Base-by-base conservation (phyloP, 2,797 vertebrate species). In the Pristis pectinata region DNA sequence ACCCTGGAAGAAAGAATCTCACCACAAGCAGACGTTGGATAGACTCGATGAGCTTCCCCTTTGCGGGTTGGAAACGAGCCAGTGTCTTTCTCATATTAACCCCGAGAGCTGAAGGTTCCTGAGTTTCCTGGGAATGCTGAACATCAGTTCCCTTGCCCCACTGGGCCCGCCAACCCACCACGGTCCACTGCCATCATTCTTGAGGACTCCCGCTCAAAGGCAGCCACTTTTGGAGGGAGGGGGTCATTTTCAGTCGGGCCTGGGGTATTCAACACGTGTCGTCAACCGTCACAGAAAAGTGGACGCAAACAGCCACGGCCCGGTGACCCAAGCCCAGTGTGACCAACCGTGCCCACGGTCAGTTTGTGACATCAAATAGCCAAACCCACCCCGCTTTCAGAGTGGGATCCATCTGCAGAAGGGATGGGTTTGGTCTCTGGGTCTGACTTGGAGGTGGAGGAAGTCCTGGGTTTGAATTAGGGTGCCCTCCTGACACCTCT, bases 231-330 rank as follows among this genome's bases (percentile, higher is more conserved):
- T 64, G 61, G 61, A 64, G 61, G 3, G 61, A 22, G 24, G 77
- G 80, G 79, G 80, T 82, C 41, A 49, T 49, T 27, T 49, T 49
- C 11, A 24, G 10, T 9, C 19, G 22, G 3, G 27, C 1, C 41
- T 44, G 44, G 10, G 97, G 97, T 97, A 96, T 95, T 97, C 97
- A 97, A 97, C 98, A 98, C 97, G 96, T 98, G 97, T 97, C 96
- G 98, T 99, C 98, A 99, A 99, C 98, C 98, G 95, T 98, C 96
- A 98, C 98, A 98, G 98, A 99, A 98, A 97, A 98, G 98, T 98
- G 98, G 98, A 97, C 96, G 96, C 97, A 98, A 97, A 97, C 97
- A 98, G 96, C 98, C 97, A 96, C 97, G 96, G 97, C 95, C 95
- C 95, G 95, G 77, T 79, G 13, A 96, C 96, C 96, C 94, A 95